Base-by-base conservation (phyloP, 2,888 invertebrate species). In the Acleris cristana region DNA sequence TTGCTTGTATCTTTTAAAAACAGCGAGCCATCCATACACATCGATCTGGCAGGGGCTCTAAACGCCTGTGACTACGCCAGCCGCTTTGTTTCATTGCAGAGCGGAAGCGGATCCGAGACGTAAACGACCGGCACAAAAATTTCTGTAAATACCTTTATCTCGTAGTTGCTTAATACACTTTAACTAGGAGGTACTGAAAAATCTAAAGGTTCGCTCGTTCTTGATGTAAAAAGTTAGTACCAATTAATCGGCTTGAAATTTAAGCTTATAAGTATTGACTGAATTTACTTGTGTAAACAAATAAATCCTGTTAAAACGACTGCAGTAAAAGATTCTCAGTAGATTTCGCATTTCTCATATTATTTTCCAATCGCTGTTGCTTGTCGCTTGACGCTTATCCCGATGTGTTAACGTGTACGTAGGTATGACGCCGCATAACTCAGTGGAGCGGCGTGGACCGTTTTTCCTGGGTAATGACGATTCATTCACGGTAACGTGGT, bases 401-500 rank as follows among this genome's bases (percentile, higher is more conserved):
- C 21, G 44, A 53, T 57, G 45, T 61, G 52, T 51, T 40, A 48
- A 61, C 45, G 40, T 53, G 48, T 58, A 53, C 51, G 65, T 69
- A 57, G 60, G 65, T 65, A 69, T 69, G 69, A 69, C 57, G 65
- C 45, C 59, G 64, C 65, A 65, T 69, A 62, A 61, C 67, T 64
- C 67, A 64, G 51, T 44, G 23, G 21, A 34, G 68, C 61, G 61
- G 55, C 57, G 60, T 55, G 67, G 64, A 60, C 67, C 70, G 61
- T 71, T 80, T 80, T 78, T 72, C 72, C 71, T 69, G 65, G 72
- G 58, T 72, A 73, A 71, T 70, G 74, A 71, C 71, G 72, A 81
- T 79, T 80, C 79, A 78, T 79, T 79, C 71, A 74, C 68, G 70
- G 73, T 67, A 77, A 76, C 74, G 70, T 74, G 70, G 69, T 72